Conservation (phyloP, 2,113 vertebrate species). For the Ochotona curzoniae region DNA sequence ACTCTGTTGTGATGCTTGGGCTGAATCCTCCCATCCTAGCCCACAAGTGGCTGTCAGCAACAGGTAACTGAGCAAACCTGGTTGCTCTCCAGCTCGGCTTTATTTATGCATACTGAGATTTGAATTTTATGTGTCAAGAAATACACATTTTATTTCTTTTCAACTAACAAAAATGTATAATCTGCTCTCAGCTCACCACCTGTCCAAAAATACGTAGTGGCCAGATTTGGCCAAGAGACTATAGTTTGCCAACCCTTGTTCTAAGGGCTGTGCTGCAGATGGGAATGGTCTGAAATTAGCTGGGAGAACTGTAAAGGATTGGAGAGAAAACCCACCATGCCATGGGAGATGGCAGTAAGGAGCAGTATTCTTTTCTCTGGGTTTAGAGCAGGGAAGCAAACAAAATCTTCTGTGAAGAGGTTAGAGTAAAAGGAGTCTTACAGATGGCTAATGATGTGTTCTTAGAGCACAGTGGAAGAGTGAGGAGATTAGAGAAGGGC, state of each 20-base stretch:
- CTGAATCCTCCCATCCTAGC: not conserved
- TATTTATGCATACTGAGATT: not conserved
- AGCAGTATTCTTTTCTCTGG: not conserved
- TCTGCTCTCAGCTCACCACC: not conserved
- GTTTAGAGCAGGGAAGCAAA: not conserved
- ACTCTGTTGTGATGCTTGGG: not conserved
- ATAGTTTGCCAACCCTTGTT: not conserved
- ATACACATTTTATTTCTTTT: not conserved
- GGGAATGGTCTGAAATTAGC: not conserved
- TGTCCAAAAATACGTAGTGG: not conserved
- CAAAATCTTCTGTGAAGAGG: not conserved
- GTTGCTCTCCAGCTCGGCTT: not conserved
- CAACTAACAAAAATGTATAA: slow-evolving; percentile 39
- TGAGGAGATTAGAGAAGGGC: not conserved
- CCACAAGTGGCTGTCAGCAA: not conserved
- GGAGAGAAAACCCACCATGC: not conserved
- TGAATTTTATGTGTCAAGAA: slow-evolving; percentile 1
- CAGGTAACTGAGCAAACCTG: not conserved
- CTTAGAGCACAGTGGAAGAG: not conserved
- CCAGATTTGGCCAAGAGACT: not conserved
- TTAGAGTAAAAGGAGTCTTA: not conserved
- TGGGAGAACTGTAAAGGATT: not conserved
- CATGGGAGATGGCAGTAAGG: not conserved
- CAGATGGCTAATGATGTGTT: not conserved
- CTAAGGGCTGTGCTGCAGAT: not conserved